Evolutionary conservation across 1,140 invertebrate species (phyloP).

Genomic region (Drosophila subobscura): DNA sequence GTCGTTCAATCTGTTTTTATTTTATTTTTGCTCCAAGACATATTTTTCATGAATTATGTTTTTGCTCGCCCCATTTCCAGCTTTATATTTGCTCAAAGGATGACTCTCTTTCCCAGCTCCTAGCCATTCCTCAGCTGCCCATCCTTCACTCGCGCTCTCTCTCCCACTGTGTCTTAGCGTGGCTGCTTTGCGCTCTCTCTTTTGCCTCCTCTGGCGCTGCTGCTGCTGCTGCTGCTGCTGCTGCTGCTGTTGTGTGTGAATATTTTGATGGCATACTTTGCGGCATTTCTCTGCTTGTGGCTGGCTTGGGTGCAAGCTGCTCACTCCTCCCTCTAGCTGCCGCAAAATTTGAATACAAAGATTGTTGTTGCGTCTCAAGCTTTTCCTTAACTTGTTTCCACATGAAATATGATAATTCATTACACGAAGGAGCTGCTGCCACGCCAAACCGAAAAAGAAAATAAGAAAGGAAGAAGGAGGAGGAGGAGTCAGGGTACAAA

Average conservation of each 20-base stretch:
- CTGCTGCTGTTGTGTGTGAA: constrained; percentile 14
- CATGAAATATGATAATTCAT: constrained; percentile 83
- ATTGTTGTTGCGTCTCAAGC: constrained; percentile 29
- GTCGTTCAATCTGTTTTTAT: constrained; percentile 9
- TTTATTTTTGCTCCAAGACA: constrained; percentile 28
- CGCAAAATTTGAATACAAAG: constrained; percentile 68
- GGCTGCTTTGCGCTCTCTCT: constrained; percentile 14
- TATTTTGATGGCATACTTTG: constrained; percentile 78
- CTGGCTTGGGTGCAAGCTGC: constrained; percentile 8
- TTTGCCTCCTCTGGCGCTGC: constrained; percentile 15
- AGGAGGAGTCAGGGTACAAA: constrained; percentile 31
- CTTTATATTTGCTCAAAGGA: no score
- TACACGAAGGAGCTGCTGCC: constrained; percentile 56
- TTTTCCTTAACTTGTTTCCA: constrained; percentile 50
- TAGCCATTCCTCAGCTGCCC: no score
- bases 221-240: neutral
- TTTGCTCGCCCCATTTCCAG: neutral
- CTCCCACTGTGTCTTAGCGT: neutral
- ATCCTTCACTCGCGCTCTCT: no score
- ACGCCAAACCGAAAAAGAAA: constrained; percentile 31
- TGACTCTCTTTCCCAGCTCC: no score
- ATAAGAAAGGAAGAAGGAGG: constrained; percentile 44
- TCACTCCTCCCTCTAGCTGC: constrained; percentile 32
- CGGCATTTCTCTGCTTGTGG: constrained; percentile 61
- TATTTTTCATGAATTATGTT: constrained; percentile 60